phyloP scores from a whole-genome alignment of 2,113 vertebrate species.

The Spilogale gracilis region DNA sequence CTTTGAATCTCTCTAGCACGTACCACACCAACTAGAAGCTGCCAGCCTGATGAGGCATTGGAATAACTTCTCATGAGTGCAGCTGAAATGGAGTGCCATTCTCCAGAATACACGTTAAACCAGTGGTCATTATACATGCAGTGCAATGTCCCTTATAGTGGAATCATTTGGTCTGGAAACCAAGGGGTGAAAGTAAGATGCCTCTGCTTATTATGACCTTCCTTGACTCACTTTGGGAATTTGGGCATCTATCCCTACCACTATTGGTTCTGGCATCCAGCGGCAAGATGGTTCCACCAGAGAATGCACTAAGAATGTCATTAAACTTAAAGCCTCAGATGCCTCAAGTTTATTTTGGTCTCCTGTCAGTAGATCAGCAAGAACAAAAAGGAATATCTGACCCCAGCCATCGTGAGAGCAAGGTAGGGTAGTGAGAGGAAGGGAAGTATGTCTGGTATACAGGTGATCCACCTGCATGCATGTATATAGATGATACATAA shows the following conservation, averaged over 20 bases:
- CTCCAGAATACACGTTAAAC: not conserved
- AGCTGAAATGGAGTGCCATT: not conserved
- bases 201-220: not conserved
- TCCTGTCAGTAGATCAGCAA: not conserved
- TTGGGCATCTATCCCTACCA: not conserved
- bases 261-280: not conserved
- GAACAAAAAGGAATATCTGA: not conserved
- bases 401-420: not conserved
- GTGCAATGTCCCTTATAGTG: not conserved
- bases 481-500: not conserved
- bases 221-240: not conserved
- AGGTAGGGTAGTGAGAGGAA: not conserved
- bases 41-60: not conserved
- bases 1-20: not conserved
- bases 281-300: not conserved
- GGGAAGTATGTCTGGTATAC: not conserved
- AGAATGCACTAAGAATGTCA: not conserved
- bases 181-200: not conserved
- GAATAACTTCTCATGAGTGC: not conserved
- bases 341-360: not conserved
- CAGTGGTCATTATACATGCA: not conserved
- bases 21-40: not conserved
- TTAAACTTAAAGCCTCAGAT: not conserved
- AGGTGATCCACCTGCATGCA: not conserved
- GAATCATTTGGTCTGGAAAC: not conserved